A percentile compares a stretch with the other conserved stretches of the same genome.
Evolutionary conservation across 2,113 vertebrate species (phyloP).

Genomic region (Dipodomys stephensi): DNA sequence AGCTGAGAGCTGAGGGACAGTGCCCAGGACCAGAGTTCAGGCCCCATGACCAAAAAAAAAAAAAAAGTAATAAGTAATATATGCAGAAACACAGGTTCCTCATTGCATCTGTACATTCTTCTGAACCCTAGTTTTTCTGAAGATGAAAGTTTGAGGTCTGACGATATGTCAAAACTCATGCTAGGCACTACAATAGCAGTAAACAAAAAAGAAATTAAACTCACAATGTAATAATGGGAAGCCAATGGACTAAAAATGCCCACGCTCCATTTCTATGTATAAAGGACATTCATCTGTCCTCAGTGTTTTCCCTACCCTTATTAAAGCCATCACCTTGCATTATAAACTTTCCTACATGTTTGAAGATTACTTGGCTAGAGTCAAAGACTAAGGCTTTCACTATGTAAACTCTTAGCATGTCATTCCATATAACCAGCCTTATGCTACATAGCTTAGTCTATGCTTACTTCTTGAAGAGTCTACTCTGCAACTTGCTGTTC

Average conservation of each 20-base stretch:
- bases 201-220: not conserved
- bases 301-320: too few species aligned
- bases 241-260: not conserved
- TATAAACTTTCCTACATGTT: not conserved
- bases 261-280: not conserved
- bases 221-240: not conserved
- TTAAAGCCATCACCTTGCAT: not conserved
- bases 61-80: not conserved
- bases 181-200: not conserved
- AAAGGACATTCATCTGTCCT: not conserved
- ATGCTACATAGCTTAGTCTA: not conserved
- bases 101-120: not conserved
- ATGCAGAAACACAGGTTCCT: not conserved
- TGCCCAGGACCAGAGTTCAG: too few species aligned
- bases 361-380: not conserved
- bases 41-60: too few species aligned
- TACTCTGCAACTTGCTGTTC: constrained; percentile 84
- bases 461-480: constrained; percentile 86
- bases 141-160: not conserved
- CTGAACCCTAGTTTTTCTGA: not conserved
- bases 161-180: not conserved
- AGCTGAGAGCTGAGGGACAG: too few species aligned
- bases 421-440: not conserved
- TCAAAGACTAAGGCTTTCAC: not conserved
- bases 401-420: not conserved